Conservation (phyloP, 2,888 invertebrate species). For the Rotaria macrura region DNA sequence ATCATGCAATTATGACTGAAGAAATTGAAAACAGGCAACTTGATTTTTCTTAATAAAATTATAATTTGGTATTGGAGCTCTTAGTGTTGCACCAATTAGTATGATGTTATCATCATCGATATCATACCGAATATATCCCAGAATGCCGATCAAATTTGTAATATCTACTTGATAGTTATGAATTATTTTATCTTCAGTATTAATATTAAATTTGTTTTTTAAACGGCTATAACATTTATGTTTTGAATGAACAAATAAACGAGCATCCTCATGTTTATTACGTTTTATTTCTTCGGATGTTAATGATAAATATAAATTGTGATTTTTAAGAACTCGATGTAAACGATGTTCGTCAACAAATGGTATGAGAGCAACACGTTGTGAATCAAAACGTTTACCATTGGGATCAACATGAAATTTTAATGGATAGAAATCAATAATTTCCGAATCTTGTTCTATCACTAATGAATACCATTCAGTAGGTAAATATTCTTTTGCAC, state of each 20-base stretch:
- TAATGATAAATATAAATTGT: constrained; percentile 67
- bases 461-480: constrained; percentile 81
- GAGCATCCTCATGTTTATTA: constrained; percentile 20
- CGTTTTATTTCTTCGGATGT: constrained; percentile 63
- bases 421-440: constrained; percentile 94
- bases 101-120: too few species aligned
- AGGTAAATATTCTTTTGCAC: constrained; percentile 83
- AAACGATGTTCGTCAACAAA: constrained; percentile 83
- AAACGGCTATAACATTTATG: constrained; percentile 17
- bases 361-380: constrained; percentile 84
- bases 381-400: constrained; percentile 97
- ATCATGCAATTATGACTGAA: too few species aligned
- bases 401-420: constrained; percentile 94
- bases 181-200: too few species aligned
- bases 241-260: constrained; percentile 13
- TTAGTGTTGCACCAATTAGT: too few species aligned
- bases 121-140: too few species aligned
- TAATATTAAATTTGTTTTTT: neutral
- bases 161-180: too few species aligned
- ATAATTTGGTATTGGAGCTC: too few species aligned
- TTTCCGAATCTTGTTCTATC: constrained; percentile 76
- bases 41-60: too few species aligned
- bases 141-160: too few species aligned
- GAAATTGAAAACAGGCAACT: too few species aligned
- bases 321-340: constrained; percentile 71